Evolutionary conservation across 2,888 invertebrate genomes (phyloP), one percentile per base, ranked within the genome.

Genomic region (Heterodera filipjevi): DNA sequence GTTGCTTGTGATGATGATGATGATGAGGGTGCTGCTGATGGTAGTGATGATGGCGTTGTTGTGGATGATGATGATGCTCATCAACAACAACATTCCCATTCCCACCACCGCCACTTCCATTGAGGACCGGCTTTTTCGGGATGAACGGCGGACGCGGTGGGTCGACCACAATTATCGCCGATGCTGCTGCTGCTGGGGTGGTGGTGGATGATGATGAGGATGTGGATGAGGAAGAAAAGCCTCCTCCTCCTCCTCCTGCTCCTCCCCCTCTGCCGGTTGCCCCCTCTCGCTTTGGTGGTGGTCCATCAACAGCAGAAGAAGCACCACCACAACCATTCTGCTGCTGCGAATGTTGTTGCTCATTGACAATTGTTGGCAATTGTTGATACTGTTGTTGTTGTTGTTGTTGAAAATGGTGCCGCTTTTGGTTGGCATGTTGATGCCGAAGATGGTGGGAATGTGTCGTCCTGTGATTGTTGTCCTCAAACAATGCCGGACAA

Each of bases 51-150:
- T 44, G 12, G 44, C 44, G 44, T 44, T 5, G 44, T 44, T 3
- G 49, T 14, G 49, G 49, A 49, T 49, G 49, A 49, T 49, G 46
- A 49, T 49, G 49, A 32, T 68, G 68, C 68, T 68, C 33, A 19
- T 32, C 68, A 68, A 35, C 33, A 75, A 22, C 59, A 22, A 22
- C 66, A 39, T 10, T 12, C 39, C 39, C 39, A 39, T 39, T 39
- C 39, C 39, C 39, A 35, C 33, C 19, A 32, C 39, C 44, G 8
- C 16, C 66, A 59, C n/a, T n/a, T 16, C 30, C 30, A 59, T 59
- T 66, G 46, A 64, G 59, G 46, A 75, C 66, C 66, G 75, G 75
- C 75, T 75, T 75, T 75, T 75, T 75, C 68, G 75, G 75, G 68
- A 75, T 75, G 68, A 75, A 75, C 66, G 75, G 75, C 44, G 75